Conservation (phyloP, 2,113 vertebrate species). For the Tenebrosternarchus preto region DNA sequence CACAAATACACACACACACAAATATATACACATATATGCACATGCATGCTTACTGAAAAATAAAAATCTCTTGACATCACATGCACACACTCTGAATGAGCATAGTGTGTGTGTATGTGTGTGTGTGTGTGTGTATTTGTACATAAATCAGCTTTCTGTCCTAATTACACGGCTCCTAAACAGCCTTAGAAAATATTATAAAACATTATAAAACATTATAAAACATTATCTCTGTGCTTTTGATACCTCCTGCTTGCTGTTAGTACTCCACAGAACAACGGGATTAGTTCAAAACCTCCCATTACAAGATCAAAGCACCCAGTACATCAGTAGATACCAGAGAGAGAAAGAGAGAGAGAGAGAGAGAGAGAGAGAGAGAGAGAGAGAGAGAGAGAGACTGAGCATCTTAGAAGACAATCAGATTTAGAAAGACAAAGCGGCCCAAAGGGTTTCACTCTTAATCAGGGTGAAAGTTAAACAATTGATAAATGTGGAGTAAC, state of each 20-base stretch:
- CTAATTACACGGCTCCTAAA: neutral
- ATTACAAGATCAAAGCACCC: slow-evolving; percentile 12
- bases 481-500: slow-evolving; percentile 23
- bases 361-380: neutral
- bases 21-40: too few relatives aligned
- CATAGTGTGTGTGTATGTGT: too few relatives aligned
- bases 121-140: too few relatives aligned
- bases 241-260: slow-evolving; percentile 20
- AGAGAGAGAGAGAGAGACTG: slow-evolving; percentile 1
- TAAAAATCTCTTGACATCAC: too few relatives aligned
- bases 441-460: neutral
- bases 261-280: neutral
- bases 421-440: neutral
- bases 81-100: too few relatives aligned
- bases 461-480: slow-evolving; percentile 23
- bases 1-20: too few relatives aligned
- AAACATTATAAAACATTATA: too few relatives aligned
- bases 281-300: neutral
- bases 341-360: neutral
- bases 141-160: too few relatives aligned
- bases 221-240: slow-evolving; percentile 2
- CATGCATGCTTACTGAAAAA: too few relatives aligned
- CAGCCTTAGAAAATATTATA: slow-evolving; percentile 3
- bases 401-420: too few relatives aligned
- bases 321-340: neutral